Percentiles rank a stretch among this genome's conserved stretches.
Conservation (phyloP, 2,888 invertebrate species). For the Ichneumon xanthorius region DNA sequence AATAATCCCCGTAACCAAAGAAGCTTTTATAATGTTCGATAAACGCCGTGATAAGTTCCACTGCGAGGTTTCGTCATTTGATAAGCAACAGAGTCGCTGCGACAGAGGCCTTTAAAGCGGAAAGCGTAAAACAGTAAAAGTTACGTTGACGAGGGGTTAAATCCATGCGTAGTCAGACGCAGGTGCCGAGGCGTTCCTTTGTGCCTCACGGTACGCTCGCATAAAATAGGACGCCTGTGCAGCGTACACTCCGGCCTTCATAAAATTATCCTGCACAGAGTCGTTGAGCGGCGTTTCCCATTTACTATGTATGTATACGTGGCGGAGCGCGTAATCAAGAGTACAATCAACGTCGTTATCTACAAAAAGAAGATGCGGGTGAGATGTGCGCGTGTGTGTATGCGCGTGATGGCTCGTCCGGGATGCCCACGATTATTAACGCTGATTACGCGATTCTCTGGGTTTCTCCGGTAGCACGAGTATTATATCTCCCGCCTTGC, state of each 20-base stretch:
- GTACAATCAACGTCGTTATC: constrained; percentile 61
- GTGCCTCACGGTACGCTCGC: constrained; percentile 3
- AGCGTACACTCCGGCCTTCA: constrained; percentile 27
- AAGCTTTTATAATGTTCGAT: not conserved
- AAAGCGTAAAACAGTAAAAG: not conserved
- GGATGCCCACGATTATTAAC: constrained; percentile 50
- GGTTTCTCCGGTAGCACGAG: constrained; percentile 20
- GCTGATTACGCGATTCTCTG: constrained; percentile 67
- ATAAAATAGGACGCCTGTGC: constrained; percentile 5
- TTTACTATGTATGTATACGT: constrained; percentile 6
- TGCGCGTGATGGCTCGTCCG: constrained; percentile 2
- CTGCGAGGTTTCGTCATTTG: not conserved
- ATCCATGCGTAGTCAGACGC: constrained; percentile 42
- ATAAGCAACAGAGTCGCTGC: not conserved
- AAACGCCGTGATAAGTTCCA: not conserved
- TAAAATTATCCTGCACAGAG: constrained; percentile 56
- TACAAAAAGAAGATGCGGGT: constrained; percentile 42
- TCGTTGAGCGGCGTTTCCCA: constrained; percentile 7
- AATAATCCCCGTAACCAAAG: not conserved
- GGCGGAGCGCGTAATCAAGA: constrained; percentile 48
- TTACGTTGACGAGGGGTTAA: constrained; percentile 29
- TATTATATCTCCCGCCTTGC: constrained; percentile 24
- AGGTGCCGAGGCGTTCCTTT: not conserved
- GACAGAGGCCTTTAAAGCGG: not conserved
- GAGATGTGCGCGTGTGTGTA: not conserved